A percentile compares a stretch with the other conserved stretches of the same genome.
Conservation (phyloP, 2,797 vertebrate genomes). For the Tarsius wallacei region DNA sequence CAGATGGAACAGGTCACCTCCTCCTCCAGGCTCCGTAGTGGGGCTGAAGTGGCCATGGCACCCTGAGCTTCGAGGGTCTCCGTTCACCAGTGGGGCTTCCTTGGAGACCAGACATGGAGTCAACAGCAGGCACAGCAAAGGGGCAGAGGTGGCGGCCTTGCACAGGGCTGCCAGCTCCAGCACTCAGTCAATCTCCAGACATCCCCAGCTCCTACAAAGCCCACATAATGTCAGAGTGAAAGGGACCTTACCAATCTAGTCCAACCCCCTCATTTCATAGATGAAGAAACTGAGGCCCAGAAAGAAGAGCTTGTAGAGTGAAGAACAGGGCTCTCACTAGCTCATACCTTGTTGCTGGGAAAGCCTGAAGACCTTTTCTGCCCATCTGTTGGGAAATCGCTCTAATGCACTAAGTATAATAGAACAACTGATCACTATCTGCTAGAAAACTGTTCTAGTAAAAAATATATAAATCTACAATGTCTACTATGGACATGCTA, state of each 20-base stretch:
- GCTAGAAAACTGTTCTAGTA: neutral
- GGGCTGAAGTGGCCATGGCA: slow-evolving; percentile 81
- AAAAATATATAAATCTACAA: neutral
- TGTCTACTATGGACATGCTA: neutral
- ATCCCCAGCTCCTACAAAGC: neutral
- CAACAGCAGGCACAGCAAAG: slow-evolving; percentile 17
- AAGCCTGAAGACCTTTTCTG: neutral
- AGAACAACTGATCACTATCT: neutral
- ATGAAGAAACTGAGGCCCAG: neutral
- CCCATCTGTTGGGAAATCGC: neutral
- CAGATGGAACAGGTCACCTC: slow-evolving; percentile 89
- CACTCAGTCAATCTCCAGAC: neutral
- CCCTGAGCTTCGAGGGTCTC: neutral
- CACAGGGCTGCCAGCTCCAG: neutral
- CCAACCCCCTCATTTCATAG: neutral
- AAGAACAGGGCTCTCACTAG: neutral
- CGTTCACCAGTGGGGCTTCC: neutral
- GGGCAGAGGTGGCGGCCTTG: neutral
- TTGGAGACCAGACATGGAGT: slow-evolving; percentile 58
- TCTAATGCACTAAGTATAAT: neutral
- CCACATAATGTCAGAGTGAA: neutral
- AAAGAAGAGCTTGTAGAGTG: neutral
- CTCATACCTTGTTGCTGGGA: accelerated
- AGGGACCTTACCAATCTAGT: neutral
- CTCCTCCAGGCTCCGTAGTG: slow-evolving; percentile 85